Evolutionary conservation across 2,113 vertebrate genomes (phyloP).

Genomic region (Coptodon bakossiorum): DNA sequence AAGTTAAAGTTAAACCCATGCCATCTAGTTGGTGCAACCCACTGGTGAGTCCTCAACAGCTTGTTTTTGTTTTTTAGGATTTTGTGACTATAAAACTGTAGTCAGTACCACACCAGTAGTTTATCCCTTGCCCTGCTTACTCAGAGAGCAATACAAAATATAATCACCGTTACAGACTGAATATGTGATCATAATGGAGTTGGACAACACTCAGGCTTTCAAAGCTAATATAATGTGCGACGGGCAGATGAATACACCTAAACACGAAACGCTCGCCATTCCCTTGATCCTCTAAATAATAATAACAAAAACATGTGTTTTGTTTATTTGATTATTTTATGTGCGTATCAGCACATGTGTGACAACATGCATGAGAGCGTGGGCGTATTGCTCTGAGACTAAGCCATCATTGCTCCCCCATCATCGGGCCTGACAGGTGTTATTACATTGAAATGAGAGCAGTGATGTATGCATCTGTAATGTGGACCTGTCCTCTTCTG

Average conservation of each 20-base stretch:
- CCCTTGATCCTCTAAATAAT: not conserved
- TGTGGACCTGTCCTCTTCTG: slow-evolving; percentile 65
- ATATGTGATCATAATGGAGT: not conserved
- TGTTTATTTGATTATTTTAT: slow-evolving; percentile 27
- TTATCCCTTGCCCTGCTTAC: not conserved
- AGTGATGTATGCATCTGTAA: slow-evolving; percentile 69
- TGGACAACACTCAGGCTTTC: not conserved
- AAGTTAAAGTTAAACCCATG: not conserved
- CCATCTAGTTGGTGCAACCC: not conserved
- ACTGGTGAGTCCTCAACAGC: not conserved
- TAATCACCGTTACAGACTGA: not conserved
- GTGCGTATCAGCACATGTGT: not conserved
- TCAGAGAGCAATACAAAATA: not conserved
- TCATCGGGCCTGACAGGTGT: slow-evolving; percentile 68
- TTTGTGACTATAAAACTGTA: not conserved
- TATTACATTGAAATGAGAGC: slow-evolving; percentile 70
- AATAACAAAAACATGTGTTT: slow-evolving; percentile 5
- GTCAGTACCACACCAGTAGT: not conserved
- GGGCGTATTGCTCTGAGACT: slow-evolving; percentile 12
- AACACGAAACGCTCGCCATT: not conserved
- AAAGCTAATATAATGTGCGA: not conserved
- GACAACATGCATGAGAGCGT: not conserved
- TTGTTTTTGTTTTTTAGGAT: not conserved
- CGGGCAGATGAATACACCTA: not conserved
- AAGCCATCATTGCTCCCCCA: slow-evolving; percentile 40